Base-by-base conservation (phyloP, 2,797 vertebrate species). In the Tokudaia muenninki region DNA sequence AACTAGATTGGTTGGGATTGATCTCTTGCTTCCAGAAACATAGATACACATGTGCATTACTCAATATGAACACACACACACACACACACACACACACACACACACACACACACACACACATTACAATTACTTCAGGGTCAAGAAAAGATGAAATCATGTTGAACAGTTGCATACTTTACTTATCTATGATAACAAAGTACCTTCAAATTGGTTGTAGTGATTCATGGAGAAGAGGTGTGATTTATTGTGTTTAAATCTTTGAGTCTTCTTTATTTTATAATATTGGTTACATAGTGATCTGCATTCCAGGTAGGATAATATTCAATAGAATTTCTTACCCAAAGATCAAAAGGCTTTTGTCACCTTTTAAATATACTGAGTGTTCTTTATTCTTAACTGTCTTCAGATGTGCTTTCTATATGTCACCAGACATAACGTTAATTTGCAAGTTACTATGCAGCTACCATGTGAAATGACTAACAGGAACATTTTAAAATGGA, bases 401-500 rank as follows among this genome's bases (percentile, higher is more conserved):
- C 24, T 31, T 97, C 26, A 31, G 12, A 3, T 26, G 1, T 84
- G 13, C 61, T 87, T 96, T 94, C 90, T 91, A 0, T 65, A n/a
- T 10, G 90, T 12, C 41, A 77, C 50, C 81, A 37, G 44, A 41
- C 94, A 41, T 89, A 91, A 50, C 95, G 57, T 93, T 86, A 81
- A 65, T 91, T 97, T 96, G 29, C 34, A 90, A 87, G 90, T 95
- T 26, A 16, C 52, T 92, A 3, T 61, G 74, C 26, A 13, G 31
- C n/a, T 93, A 89, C 19, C 94, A 83, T 70, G 24, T 6, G 93
- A 91, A 83, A 37, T 92, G 50, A 94, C 78, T 97, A 90, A 90
- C 63, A 21, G 86, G 97, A 94, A 79, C 96, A 86, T 87, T 93
- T 96, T 90, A 93, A 78, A 75, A 79, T 75, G 61, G 50, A 75